These are phyloP conservation scores for Eublepharis macularius DNA, from an alignment of 2,113 vertebrate genomes.

Conservation along the genomic window DNA sequence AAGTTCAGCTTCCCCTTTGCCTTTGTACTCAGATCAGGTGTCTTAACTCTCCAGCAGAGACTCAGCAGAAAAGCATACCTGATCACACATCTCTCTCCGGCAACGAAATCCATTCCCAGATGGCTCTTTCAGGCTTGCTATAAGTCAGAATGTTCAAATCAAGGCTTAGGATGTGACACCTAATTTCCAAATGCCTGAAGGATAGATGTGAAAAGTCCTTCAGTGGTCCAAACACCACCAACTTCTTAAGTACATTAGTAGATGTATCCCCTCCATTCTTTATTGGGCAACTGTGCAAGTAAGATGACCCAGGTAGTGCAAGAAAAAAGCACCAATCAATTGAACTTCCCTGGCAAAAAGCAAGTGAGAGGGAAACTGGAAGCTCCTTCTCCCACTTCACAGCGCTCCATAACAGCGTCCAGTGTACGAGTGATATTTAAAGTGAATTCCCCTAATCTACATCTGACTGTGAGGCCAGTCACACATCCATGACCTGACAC, in stretches of 20 bases:
- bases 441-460: too few species aligned
- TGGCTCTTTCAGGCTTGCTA: background rate
- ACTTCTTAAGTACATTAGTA: background rate
- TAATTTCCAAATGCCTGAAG: background rate
- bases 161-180: background rate
- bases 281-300: background rate
- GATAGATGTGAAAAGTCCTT: background rate
- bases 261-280: background rate
- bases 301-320: background rate
- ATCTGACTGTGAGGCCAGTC: too few species aligned
- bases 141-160: background rate
- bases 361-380: too few species aligned
- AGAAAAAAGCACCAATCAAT: background rate
- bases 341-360: background rate
- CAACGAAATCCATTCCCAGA: background rate
- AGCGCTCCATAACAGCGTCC: too few species aligned
- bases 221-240: background rate
- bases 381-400: too few species aligned
- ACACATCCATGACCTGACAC: too few species aligned
- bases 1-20: constrained; percentile 38
- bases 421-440: too few species aligned
- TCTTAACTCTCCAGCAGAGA: constrained; percentile 23
- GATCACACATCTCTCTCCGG: background rate
- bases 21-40: constrained; percentile 22
- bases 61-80: constrained; percentile 7